These are phyloP conservation scores for Agrochola litura DNA, from an alignment of 2,888 invertebrate species.

Conservation along the genomic window DNA sequence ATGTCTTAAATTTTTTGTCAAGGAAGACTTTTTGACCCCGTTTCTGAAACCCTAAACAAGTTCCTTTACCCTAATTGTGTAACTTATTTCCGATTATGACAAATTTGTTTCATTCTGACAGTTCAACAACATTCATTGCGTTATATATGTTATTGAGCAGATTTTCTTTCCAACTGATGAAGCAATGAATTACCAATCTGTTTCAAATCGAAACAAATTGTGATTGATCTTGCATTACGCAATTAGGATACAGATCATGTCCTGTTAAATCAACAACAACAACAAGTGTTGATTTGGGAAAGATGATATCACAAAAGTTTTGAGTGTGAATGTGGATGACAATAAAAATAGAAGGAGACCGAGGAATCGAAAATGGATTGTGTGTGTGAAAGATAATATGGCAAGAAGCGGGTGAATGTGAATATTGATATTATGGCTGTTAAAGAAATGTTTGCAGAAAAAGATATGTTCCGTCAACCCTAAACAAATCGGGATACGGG, in stretches of 20 bases:
- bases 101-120: no score
- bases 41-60: neutral
- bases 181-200: no score
- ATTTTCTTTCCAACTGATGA: no score
- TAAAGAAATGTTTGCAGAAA: neutral
- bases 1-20: neutral
- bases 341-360: neutral
- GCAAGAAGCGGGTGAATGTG: neutral
- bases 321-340: no score
- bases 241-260: no score
- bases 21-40: neutral
- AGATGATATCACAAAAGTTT: neutral
- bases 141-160: no score
- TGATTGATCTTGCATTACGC: no score
- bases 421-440: neutral
- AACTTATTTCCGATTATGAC: no score
- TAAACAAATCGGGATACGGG: no score
- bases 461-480: rapidly evolving
- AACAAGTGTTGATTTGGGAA: neutral
- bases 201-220: no score
- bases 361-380: neutral
- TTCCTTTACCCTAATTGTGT: no score
- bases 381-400: neutral
- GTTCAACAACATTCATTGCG: no score
- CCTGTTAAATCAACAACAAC: neutral